Percentiles rank a stretch among this genome's conserved stretches.
Conservation (phyloP, 2,797 vertebrate species). For the Anomalospiza imberbis region DNA sequence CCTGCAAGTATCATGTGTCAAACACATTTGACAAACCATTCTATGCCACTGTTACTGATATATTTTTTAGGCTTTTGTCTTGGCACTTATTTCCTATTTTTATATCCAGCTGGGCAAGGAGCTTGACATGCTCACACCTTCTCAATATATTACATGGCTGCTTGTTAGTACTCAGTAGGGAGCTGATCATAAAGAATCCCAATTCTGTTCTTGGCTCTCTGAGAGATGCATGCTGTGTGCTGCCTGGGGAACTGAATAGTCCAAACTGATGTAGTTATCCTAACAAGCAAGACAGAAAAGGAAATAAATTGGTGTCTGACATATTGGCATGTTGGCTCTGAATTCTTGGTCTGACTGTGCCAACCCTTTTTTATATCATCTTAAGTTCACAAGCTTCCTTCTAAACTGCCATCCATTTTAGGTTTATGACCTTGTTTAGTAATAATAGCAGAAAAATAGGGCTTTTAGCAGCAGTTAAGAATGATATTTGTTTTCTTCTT, state of each 20-base stretch:
- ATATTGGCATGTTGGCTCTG: not conserved
- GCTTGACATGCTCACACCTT: constrained; percentile 21
- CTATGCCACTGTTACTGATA: not conserved
- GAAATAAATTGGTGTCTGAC: not conserved
- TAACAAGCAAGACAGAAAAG: not conserved
- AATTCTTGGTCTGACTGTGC: not conserved
- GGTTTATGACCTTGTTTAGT: not conserved
- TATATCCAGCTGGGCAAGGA: not conserved
- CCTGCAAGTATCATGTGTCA: not conserved
- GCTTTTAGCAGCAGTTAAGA: not conserved
- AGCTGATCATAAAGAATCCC: constrained; percentile 1
- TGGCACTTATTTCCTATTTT: not conserved
- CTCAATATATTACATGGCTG: not conserved
- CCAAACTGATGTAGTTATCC: not conserved
- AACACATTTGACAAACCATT: not conserved
- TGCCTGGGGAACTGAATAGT: not conserved
- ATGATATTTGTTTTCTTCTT: not conserved
- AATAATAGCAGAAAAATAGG: not conserved
- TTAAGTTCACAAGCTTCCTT: not conserved
- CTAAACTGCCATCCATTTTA: not conserved
- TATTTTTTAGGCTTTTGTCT: not conserved
- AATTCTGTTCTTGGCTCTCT: not conserved
- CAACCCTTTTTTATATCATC: not conserved
- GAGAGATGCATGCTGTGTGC: not conserved
- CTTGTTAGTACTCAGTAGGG: constrained; percentile 24